Conservation (phyloP, 2,113 vertebrate species). For the Oncorhynchus clarkii region DNA sequence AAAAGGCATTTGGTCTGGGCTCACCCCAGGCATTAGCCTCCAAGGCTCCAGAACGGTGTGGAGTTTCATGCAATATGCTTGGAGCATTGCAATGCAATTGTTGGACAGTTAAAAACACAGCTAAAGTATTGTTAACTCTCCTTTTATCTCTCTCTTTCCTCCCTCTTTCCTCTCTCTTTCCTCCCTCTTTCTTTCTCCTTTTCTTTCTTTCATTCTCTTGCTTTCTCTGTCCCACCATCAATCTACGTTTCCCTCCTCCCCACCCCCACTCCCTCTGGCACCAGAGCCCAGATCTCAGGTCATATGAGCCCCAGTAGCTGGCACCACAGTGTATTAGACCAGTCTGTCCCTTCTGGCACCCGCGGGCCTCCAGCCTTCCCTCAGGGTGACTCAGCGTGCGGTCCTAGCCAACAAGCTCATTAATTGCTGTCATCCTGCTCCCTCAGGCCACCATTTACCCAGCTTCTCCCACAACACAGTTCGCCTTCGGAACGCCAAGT, state of each 20-base stretch:
- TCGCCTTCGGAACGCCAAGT: not conserved
- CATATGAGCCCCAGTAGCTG: too few species aligned
- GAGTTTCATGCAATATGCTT: not conserved
- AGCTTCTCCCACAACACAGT: slow-evolving; percentile 22
- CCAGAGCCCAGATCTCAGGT: not conserved
- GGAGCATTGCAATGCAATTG: not conserved
- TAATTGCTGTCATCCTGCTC: slow-evolving; percentile 19
- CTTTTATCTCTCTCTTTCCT: too few species aligned
- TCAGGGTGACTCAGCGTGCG: slow-evolving; percentile 22
- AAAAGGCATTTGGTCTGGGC: slow-evolving; percentile 9
- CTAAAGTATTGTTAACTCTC: not conserved
- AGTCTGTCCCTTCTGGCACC: slow-evolving; percentile 36
- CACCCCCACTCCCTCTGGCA: slow-evolving; percentile 10
- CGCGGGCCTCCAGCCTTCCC: not conserved
- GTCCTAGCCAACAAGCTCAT: not conserved
- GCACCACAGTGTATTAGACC: slow-evolving; percentile 11
- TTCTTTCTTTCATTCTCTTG: not conserved
- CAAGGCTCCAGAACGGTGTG: not conserved
- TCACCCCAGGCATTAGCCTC: slow-evolving; percentile 1
- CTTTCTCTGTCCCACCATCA: not conserved
- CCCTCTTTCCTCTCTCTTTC: not conserved
- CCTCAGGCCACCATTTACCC: slow-evolving; percentile 39
- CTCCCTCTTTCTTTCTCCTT: not conserved
- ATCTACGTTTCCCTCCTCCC: not conserved
- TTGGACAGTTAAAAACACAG: not conserved